phyloP scores from a whole-genome alignment of 2,113 vertebrate genomes.

The Leptobrachium ailaonicum region DNA sequence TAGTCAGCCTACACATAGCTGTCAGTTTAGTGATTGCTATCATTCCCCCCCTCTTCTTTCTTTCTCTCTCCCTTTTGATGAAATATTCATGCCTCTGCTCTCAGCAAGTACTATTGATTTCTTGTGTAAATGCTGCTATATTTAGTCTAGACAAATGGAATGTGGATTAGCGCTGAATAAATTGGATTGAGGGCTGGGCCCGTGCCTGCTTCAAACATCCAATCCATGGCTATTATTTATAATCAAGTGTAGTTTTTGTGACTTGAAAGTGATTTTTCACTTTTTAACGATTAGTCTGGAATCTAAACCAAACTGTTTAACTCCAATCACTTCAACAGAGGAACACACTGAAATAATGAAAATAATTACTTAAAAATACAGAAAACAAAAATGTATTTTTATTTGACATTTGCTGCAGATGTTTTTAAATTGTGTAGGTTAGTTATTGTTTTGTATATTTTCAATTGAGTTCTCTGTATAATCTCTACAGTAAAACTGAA shows the following conservation, averaged over 20 bases:
- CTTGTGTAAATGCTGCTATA: slow-evolving; percentile 86
- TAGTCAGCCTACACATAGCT: slow-evolving; percentile 64
- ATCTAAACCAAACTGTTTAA: slow-evolving; percentile 71
- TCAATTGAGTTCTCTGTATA: too few relatives aligned
- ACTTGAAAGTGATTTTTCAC: slow-evolving; percentile 77
- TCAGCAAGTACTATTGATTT: slow-evolving; percentile 81
- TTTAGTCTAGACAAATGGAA: slow-evolving; percentile 93
- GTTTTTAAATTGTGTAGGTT: too few relatives aligned
- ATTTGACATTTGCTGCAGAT: too few relatives aligned
- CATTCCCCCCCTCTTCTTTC: slow-evolving; percentile 48
- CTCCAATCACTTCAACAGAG: slow-evolving; percentile 61
- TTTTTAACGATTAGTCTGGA: slow-evolving; percentile 72
- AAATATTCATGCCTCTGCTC: slow-evolving; percentile 82
- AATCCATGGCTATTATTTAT: slow-evolving; percentile 82
- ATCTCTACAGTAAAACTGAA: too few relatives aligned
- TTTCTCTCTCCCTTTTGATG: slow-evolving; percentile 68
- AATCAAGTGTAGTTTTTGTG: slow-evolving; percentile 82
- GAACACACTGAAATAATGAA: slow-evolving; percentile 9
- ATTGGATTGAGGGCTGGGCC: slow-evolving; percentile 73
- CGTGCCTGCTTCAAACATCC: slow-evolving; percentile 71
- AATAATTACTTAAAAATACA: too few relatives aligned
- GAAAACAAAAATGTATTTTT: too few relatives aligned
- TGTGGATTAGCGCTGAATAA: slow-evolving; percentile 81
- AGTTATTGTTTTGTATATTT: too few relatives aligned
- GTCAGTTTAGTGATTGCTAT: slow-evolving; percentile 71